Evolutionary conservation across 2,888 invertebrate species (phyloP).

Genomic region (Phytoseiulus persimilis): DNA sequence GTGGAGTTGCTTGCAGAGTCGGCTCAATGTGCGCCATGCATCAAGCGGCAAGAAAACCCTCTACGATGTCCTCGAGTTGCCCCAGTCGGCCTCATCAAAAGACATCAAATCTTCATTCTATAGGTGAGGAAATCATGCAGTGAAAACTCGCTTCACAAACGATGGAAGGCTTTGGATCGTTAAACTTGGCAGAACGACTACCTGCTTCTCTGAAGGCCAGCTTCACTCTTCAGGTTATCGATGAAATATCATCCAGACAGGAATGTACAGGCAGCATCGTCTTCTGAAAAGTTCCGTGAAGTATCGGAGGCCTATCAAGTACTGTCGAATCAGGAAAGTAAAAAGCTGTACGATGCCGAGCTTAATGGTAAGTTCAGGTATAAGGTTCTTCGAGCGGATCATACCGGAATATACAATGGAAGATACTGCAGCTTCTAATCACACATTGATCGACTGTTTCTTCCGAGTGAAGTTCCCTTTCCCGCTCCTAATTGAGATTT

Average conservation of each 20-base stretch:
- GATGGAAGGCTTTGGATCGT: too few species aligned
- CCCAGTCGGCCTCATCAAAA: not conserved
- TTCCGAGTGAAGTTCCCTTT: too few species aligned
- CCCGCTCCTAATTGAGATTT: too few species aligned
- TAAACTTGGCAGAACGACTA: too few species aligned
- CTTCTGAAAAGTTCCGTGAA: not conserved
- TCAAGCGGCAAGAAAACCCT: not conserved
- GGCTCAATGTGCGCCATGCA: not conserved
- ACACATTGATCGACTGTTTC: too few species aligned
- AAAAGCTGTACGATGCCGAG: not conserved
- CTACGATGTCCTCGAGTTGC: constrained; percentile 13
- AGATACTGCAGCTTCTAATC: too few species aligned
- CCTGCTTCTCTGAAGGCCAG: too few species aligned
- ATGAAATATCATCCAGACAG: constrained; percentile 19
- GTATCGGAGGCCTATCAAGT: constrained; percentile 15
- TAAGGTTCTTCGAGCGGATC: too few species aligned
- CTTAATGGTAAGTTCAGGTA: not conserved
- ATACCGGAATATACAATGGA: too few species aligned
- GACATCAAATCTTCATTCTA: constrained; percentile 6
- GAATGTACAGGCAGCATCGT: not conserved
- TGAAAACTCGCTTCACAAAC: too few species aligned
- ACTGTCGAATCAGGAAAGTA: not conserved
- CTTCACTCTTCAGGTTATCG: not conserved
- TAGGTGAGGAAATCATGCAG: not conserved
- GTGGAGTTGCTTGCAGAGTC: too few species aligned